Evolutionary conservation across 2,888 invertebrate genomes (phyloP), one percentile per base, ranked within the genome.

Genomic region (Monopis laevigella): DNA sequence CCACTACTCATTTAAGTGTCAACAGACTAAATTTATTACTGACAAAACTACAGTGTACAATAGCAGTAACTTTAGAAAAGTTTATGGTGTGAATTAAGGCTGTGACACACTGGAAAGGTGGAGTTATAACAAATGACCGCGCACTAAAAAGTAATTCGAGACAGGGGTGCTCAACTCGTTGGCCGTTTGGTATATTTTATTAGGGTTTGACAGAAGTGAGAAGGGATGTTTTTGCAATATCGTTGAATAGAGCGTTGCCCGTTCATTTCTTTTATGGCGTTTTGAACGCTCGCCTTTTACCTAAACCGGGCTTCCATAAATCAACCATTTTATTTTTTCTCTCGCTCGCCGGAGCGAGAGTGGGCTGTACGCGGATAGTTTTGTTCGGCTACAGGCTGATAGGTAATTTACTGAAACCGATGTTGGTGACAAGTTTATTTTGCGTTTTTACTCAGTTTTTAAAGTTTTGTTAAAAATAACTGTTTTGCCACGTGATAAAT

Each of bases 131-230:
- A 36, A 36, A 36, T 36, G 36, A 36, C 18, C 35, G 35, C 35
- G 35, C 35, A 35, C 35, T 35, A 35, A 35, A 35, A 35, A 35
- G 35, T 35, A 35, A 36, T 36, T 36, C 36, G 19, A 7, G 21
- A 21, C 36, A 18, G 34, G 13, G 17, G 5, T 19, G 18, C 19
- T 29, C 36, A 3, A 18, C 36, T n/a, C 17, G 21, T 18, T n/a
- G 36, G 14, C 16, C 16, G 40, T 28, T 19, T 4, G 41, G 40
- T 30, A 47, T 53, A 51, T 55, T 57, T 59, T 60, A 60, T 56
- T 54, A 53, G 54, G 58, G 58, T 56, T 52, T 53, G 58, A 54
- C 56, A 56, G 51, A 51, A 50, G 54, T 46, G 52, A 53, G 54
- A 45, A 40, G 51, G 56, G 57, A 54, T 56, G 55, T 49, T 40